Conservation (phyloP, 1,140 invertebrate genomes). For the Drosophila sulfurigaster region DNA sequence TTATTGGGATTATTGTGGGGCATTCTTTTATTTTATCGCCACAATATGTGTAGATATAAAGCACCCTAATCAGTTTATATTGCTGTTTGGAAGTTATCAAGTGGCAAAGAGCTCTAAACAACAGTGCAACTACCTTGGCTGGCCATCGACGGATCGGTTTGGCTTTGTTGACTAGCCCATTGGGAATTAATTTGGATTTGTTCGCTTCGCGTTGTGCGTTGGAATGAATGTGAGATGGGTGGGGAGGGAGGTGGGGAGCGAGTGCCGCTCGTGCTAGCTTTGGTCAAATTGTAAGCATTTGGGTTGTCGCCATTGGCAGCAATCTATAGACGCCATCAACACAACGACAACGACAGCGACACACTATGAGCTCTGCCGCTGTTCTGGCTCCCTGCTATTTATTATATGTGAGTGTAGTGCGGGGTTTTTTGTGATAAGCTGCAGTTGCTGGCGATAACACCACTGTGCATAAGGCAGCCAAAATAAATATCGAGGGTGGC, state of each 20-base stretch:
- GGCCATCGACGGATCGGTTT: slow-evolving; percentile 44
- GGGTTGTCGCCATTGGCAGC: slow-evolving; percentile 70
- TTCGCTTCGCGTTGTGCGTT: slow-evolving; percentile 43
- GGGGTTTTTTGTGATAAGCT: slow-evolving; percentile 55
- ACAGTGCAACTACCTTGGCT: slow-evolving; percentile 21
- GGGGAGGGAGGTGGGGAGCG: neutral
- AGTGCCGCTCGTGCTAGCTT: slow-evolving; percentile 9
- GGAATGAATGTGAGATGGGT: slow-evolving; percentile 36
- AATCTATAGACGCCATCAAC: slow-evolving; percentile 80
- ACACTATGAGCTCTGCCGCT: slow-evolving; percentile 55
- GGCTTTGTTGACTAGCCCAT: slow-evolving; percentile 77
- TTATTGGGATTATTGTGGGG: neutral
- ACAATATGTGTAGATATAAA: slow-evolving; percentile 29
- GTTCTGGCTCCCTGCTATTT: slow-evolving; percentile 38
- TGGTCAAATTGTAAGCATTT: slow-evolving; percentile 72
- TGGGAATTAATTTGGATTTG: slow-evolving; percentile 79
- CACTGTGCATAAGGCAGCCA: too few species aligned
- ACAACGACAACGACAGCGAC: neutral
- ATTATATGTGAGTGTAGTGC: slow-evolving; percentile 22
- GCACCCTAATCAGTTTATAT: slow-evolving; percentile 45
- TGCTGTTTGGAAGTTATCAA: slow-evolving; percentile 53
- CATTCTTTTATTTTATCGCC: slow-evolving; percentile 13
- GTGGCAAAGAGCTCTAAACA: slow-evolving; percentile 27
- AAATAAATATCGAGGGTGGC: too few species aligned
- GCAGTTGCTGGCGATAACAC: slow-evolving; percentile 46